phyloP scores from a whole-genome alignment of 1,140 invertebrate species.

The Hydropsyche tenuis region DNA sequence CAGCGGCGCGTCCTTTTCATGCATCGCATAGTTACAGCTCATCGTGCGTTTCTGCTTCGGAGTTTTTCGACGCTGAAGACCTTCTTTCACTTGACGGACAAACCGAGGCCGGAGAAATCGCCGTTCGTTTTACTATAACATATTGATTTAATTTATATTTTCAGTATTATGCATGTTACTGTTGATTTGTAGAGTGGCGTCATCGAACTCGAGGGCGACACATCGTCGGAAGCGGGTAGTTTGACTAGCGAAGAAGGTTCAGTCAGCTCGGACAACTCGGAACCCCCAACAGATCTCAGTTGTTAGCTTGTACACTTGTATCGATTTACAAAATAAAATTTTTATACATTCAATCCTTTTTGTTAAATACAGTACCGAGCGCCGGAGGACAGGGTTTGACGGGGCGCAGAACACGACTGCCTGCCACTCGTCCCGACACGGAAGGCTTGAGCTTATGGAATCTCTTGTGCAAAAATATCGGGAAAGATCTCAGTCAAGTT shows the following conservation, averaged over 20 bases:
- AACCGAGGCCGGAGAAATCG: conserved; percentile 38
- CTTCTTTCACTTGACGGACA: conserved; percentile 47
- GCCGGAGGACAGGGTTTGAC: conserved; percentile 59
- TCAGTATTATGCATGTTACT: conserved; percentile 19
- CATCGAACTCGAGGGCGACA: conserved; percentile 65
- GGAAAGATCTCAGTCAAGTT: conserved; percentile 83
- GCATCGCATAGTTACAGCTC: conserved; percentile 76
- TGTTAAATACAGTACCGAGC: conserved; percentile 39
- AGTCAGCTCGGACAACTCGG: conserved; percentile 71
- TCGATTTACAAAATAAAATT: neutral
- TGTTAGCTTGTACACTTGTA: conserved; percentile 32
- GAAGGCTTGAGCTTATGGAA: conserved; percentile 82
- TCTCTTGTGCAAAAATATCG: conserved; percentile 83
- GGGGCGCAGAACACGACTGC: conserved; percentile 74
- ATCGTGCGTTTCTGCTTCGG: conserved; percentile 79
- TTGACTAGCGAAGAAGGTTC: conserved; percentile 72
- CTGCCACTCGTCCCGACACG: conserved; percentile 72
- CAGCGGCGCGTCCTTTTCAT: conserved; percentile 62
- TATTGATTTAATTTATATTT: conserved; percentile 15
- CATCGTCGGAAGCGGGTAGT: conserved; percentile 71
- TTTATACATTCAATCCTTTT: too few relatives aligned
- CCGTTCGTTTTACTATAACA: conserved; percentile 32
- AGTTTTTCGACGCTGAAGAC: conserved; percentile 86
- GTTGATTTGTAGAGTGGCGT: conserved; percentile 55
- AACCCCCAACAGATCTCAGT: conserved; percentile 62